Evolutionary conservation across 2,888 invertebrate species (phyloP), one percentile per base, ranked within the genome.

Genomic region (Cerceris ruficornis): DNA sequence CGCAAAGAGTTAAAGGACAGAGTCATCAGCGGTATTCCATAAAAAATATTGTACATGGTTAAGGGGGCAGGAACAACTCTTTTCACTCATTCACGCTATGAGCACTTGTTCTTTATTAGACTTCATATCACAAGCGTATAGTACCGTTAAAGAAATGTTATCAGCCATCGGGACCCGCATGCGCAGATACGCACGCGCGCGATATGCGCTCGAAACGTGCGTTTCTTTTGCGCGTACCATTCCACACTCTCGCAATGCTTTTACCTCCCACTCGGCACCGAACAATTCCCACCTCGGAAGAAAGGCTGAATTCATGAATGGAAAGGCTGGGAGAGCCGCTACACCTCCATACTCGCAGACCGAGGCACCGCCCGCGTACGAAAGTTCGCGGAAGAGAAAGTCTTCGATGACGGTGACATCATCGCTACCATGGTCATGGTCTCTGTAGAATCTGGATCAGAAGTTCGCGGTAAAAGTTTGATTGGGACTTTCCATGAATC

Each of bases 341-440:
- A 78, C 69, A 81, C 69, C 72, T 81, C 69, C 76, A 49, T 62
- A 50, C 52, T 59, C 39, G 42, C 43, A 54, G 43, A 39, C 46
- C 57, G 69, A 77, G 65, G 70, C 68, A 66, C 69, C 76, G 82
- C 76, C 75, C 75, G 80, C 77, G 82, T 86, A 81, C 78, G 62
- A 85, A 85, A 85, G 86, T 86, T 86, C 81, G 78, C 88, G 90
- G 89, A 90, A 90, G 90, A 88, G 90, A 90, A 90, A 90, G 90
- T 89, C 81, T 68, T 62, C 73, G 78, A 80, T 82, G 79, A 74
- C 73, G 86, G 82, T 90, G 88, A 90, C 87, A 86, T 88, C 90
- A 90, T 82, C 85, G 77, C 71, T 70, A 76, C 86, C 90, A 89
- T 84, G 88, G 89, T 88, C 89, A 90, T 82, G 90, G 89, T 89